Evolutionary conservation across 2,888 invertebrate species (phyloP), one percentile per base, ranked within the genome.

Genomic region (Phymatocera aterrima): DNA sequence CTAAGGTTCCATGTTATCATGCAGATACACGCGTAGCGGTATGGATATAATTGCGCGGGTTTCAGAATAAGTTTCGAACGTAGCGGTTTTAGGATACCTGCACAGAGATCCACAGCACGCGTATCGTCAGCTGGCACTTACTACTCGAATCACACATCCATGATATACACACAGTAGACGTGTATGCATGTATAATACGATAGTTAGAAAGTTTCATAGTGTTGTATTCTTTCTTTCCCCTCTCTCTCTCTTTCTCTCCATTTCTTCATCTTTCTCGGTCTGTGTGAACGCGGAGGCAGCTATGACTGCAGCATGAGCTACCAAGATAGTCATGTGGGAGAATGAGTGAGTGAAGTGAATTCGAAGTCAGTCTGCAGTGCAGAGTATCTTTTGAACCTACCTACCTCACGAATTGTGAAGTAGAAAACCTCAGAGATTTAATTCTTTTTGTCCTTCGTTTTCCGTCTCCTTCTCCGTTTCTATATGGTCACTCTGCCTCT

Each of bases 301-400:
- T n/a, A n/a, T n/a, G n/a, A n/a, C n/a, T n/a, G n/a, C n/a, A n/a
- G n/a, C n/a, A n/a, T n/a, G 5, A 28, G 15, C 28, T 4, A 57
- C 24, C 57, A 28, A 28, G 57, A n/a, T n/a, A 15, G 57, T 57
- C 57, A 57, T 57, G 57, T n/a, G n/a, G n/a, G n/a, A n/a, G n/a
- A n/a, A n/a, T n/a, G 57, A 57, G 57, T 57, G 57, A 57, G 57
- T 28, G 57, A 24, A 57, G 57, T 57, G 57, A 57, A 57, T 57
- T 57, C 15, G 57, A 57, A 57, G 57, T 57, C 57, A 57, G 57
- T 57, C n/a, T n/a, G n/a, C n/a, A n/a, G n/a, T n/a, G n/a, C n/a
- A n/a, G 57, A 57, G 57, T 57, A 28, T 57, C 15, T 57, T 28
- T 24, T 28, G 28, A 28, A 28, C 3, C 57, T 21, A 28, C 57